A percentile compares a stretch with the other conserved stretches of the same genome.
Evolutionary conservation across 2,797 vertebrate genomes (phyloP).

Genomic region (Australoheros facetus): DNA sequence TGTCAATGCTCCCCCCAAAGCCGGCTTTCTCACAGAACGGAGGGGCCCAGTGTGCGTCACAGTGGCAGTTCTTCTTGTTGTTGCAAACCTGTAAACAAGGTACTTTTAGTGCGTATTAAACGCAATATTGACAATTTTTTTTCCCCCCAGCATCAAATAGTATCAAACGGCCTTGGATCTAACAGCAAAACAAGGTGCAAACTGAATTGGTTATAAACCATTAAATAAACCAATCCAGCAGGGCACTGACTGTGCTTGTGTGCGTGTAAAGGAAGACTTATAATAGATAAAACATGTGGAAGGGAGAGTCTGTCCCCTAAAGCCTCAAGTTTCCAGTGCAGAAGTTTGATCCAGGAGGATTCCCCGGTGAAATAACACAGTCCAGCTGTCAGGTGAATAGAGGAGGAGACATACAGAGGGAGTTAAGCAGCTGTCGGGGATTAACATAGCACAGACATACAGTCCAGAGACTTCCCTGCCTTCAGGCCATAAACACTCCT

Average conservation of each 20-base stretch:
- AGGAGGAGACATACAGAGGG: slow-evolving; percentile 14
- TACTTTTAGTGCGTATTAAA: background rate
- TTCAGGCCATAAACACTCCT: slow-evolving; percentile 42
- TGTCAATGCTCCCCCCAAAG: slow-evolving; percentile 92
- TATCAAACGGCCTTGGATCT: background rate
- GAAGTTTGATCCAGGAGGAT: slow-evolving; percentile 58
- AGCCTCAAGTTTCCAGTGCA: slow-evolving; percentile 53
- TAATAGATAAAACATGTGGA: slow-evolving; percentile 65
- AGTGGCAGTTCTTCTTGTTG: slow-evolving; percentile 95
- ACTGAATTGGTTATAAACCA: slow-evolving; percentile 15
- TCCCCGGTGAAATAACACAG: slow-evolving; percentile 61
- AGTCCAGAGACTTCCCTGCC: slow-evolving; percentile 55
- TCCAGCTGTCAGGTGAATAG: slow-evolving; percentile 61
- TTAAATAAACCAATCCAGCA: slow-evolving; percentile 6
- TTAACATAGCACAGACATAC: slow-evolving; percentile 54
- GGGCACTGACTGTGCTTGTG: background rate
- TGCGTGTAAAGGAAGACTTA: background rate
- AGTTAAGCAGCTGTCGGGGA: slow-evolving; percentile 53
- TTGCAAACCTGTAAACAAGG: slow-evolving; percentile 88
- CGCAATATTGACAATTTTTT: background rate
- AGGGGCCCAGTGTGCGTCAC: slow-evolving; percentile 91
- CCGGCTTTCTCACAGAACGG: slow-evolving; percentile 88
- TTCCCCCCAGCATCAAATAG: background rate
- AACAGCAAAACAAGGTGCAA: background rate
- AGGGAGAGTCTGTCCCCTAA: slow-evolving; percentile 46